phyloP scores from a whole-genome alignment of 1,140 invertebrate species.

The Ceratina australensis region DNA sequence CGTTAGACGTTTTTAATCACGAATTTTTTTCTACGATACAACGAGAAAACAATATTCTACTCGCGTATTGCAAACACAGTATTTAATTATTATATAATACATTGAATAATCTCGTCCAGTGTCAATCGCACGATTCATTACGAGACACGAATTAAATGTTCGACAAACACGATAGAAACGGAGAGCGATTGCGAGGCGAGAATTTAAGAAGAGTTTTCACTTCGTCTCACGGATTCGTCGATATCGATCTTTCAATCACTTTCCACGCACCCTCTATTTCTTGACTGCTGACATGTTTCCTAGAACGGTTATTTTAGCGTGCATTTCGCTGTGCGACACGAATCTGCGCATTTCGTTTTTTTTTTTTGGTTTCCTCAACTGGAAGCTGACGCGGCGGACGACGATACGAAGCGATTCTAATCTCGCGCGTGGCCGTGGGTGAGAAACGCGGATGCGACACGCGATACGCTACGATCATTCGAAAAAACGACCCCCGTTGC shows the following conservation, averaged over 20 bases:
- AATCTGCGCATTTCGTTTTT: conserved; percentile 62
- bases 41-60: conserved; percentile 21
- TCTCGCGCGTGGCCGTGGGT: neutral
- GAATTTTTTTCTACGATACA: conserved; percentile 6
- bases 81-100: neutral
- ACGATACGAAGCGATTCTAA: neutral
- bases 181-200: neutral
- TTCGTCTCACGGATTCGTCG: conserved; percentile 54
- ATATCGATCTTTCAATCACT: conserved; percentile 56
- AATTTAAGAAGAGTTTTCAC: too few relatives aligned
- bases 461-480: neutral
- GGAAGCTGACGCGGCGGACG: conserved; percentile 16
- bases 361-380: conserved; percentile 61
- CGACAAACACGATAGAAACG: neutral
- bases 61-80: neutral
- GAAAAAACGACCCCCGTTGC: conserved; percentile 29
- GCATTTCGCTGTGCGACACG: conserved; percentile 53
- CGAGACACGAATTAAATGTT: neutral
- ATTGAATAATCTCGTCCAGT: conserved; percentile 21
- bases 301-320: conserved; percentile 68
- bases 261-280: conserved; percentile 51
- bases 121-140: neutral
- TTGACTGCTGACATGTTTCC: conserved; percentile 57
- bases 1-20: neutral
- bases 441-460: conserved; percentile 3